Evolutionary conservation across 23 tunicate species (phyloP), one percentile per base, ranked within the genome.

Genomic region (Ciona savignyi): DNA sequence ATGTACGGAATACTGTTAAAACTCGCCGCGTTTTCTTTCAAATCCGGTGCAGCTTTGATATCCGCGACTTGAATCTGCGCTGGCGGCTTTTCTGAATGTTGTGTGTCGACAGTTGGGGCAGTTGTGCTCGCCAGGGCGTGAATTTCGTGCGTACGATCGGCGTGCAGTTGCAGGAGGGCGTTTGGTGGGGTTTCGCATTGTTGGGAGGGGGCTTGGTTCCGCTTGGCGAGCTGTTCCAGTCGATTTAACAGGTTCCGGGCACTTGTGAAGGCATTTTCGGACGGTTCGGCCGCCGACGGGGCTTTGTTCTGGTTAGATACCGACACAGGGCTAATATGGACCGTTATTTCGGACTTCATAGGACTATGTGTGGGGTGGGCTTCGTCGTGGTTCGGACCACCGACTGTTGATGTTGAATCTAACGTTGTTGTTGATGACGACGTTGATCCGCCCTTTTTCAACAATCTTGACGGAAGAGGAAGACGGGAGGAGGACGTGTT

Each of bases 181-280:
- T 64, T 27, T 3, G 76, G 27, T 23, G 6, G 20, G 6, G 65
- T 48, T 48, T 35, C 64, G 24, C 27, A 51, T 11, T 23, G 15
- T 63, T 23, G 28, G 4, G 72, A 25, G 9, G 27, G n/a, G 34
- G 34, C n/a, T 20, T 60, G 31, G 49, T 21, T 19, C n/a, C 69
- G 78, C 67, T 74, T 74, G 69, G 78, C 78, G 31, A 74, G 68
- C 27, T 74, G 68, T 29, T 74, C 78, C 27, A 74, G 69, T 3
- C 78, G 69, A 33, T 74, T 64, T 27, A 74, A 60, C 28, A 74
- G 69, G 28, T 62, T 74, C 34, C 69, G 29, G 28, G 78, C 69
- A 26, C 49, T 74, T 63, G 29, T 74, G 33, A 74, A 62, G 27
- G 78, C 65, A 2, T 42, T 42, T 42, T 42, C 56, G 9, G 56